Evolutionary conservation across 2,888 invertebrate species (phyloP), one percentile per base, ranked within the genome.

Genomic region (Euzetes globulus): DNA sequence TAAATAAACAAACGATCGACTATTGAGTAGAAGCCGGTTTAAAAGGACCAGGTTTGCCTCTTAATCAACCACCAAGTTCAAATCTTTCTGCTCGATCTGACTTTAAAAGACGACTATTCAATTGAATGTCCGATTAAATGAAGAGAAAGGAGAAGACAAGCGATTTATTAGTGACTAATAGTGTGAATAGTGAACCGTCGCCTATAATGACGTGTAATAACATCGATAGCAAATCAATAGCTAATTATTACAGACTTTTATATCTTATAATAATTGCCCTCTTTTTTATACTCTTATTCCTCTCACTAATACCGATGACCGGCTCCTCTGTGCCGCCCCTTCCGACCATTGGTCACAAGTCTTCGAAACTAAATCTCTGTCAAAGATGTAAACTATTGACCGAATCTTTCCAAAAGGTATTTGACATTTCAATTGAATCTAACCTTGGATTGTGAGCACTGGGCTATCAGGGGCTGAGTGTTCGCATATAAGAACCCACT

Each of bases 371-470:
- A 0, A 63, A 45, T 47, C 76, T 77, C 37, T 78, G 78, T 68
- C 78, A 78, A 68, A 75, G 76, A 11, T 78, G 78, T 70, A 71
- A 76, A 13, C 47, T 74, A n/a, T 70, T 78, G 33, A 72, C 77
- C n/a, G 75, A 75, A 71, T 78, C 78, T 1, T 78, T 78, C 73
- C 72, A 78, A 75, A 75, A 74, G 65, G 78, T 78, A 75, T 33
- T 68, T 71, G 7, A 22, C 17, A 3, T 60, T 45, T 55, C 13
- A n/a, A n/a, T n/a, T n/a, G n/a, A n/a, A n/a, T n/a, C n/a, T n/a
- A n/a, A n/a, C n/a, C n/a, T n/a, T n/a, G n/a, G n/a, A n/a, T n/a
- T n/a, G n/a, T n/a, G n/a, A n/a, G n/a, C n/a, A n/a, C n/a, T n/a
- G n/a, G n/a, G n/a, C n/a, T n/a, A n/a, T n/a, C n/a, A n/a, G n/a